A percentile compares a stretch with the other conserved stretches of the same genome.
Evolutionary conservation across 2,113 vertebrate species (phyloP).

Genomic region (Meles meles): DNA sequence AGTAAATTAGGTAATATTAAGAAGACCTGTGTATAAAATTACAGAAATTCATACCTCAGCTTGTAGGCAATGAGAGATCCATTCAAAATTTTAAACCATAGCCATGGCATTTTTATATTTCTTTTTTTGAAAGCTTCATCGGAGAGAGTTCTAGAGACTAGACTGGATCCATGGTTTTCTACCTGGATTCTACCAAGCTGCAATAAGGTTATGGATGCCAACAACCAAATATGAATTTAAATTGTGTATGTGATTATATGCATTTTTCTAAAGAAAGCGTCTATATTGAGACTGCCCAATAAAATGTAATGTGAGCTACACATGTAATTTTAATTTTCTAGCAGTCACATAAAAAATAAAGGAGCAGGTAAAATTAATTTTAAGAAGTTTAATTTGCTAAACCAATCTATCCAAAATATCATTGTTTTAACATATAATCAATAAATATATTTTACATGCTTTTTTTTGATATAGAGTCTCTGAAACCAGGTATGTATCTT

Average conservation of each 20-base stretch:
- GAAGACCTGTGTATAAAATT: neutral
- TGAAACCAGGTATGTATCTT: neutral
- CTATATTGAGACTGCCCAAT: neutral
- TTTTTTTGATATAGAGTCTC: neutral
- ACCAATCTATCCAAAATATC: neutral
- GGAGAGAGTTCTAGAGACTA: neutral
- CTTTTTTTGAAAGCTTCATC: neutral
- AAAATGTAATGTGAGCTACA: neutral
- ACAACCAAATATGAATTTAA: neutral
- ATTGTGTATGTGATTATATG: neutral
- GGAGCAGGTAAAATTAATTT: neutral
- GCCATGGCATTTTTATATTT: neutral
- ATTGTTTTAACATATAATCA: neutral
- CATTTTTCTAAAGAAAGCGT: neutral
- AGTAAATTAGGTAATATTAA: neutral
- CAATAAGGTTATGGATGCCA: neutral
- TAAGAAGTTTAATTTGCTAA: neutral
- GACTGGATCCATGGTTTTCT: neutral
- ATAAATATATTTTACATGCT: neutral
- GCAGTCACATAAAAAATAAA: neutral
- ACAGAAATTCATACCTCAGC: neutral
- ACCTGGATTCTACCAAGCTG: neutral
- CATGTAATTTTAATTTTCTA: neutral
- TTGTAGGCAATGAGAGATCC: neutral
- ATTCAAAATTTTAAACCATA: neutral